These are phyloP conservation scores for Emmelina monodactyla DNA, from an alignment of 2,888 invertebrate species.

Conservation along the genomic window DNA sequence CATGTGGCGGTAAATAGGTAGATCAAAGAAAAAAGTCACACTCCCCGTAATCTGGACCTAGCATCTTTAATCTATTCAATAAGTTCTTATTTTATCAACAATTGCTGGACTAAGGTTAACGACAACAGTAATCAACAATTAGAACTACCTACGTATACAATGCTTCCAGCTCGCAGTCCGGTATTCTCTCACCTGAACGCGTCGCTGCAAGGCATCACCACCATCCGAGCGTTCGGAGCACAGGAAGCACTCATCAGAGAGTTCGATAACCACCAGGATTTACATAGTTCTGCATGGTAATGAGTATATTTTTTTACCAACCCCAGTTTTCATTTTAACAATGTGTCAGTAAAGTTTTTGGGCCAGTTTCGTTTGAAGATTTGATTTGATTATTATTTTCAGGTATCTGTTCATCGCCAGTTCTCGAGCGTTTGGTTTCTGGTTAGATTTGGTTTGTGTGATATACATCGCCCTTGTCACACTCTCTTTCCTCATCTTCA, in stretches of 20 bases:
- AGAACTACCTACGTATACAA: too few relatives aligned
- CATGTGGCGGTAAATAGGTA: too few relatives aligned
- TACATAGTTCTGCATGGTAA: constrained; percentile 89
- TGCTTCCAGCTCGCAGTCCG: constrained; percentile 82
- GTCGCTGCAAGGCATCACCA: constrained; percentile 87
- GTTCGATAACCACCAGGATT: constrained; percentile 83
- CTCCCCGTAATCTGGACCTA: too few relatives aligned
- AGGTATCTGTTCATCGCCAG: constrained; percentile 86
- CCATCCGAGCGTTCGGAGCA: constrained; percentile 88
- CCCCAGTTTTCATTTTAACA: too few relatives aligned
- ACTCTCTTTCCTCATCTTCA: constrained; percentile 80
- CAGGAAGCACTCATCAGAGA: constrained; percentile 79
- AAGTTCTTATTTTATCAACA: too few relatives aligned
- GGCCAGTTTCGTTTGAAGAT: too few relatives aligned
- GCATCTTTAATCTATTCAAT: too few relatives aligned
- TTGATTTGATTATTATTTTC: constrained; percentile 14
- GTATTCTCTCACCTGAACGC: constrained; percentile 95
- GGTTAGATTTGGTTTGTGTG: constrained; percentile 89
- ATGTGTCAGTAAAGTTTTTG: too few relatives aligned
- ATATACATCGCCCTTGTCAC: constrained; percentile 87
- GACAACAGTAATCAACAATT: too few relatives aligned
- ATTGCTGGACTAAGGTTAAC: too few relatives aligned
- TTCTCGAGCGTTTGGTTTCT: constrained; percentile 92
- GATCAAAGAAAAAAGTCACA: too few relatives aligned
- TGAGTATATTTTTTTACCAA: too few relatives aligned